phyloP scores from a whole-genome alignment of 2,113 vertebrate species.

The Nesogale talazaci region DNA sequence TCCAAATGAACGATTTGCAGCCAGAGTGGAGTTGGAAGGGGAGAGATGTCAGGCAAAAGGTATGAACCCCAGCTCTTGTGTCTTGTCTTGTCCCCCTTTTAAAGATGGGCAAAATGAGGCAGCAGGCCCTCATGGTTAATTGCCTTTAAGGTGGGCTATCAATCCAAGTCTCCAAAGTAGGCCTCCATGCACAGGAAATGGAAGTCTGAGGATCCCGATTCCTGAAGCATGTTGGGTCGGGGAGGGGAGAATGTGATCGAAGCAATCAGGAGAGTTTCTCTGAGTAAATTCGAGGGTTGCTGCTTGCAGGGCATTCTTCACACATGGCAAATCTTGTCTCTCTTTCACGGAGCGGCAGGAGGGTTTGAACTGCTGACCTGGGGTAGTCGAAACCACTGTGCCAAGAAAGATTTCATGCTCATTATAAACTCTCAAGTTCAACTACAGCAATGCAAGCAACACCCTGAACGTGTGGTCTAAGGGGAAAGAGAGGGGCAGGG shows the following conservation, averaged over 20 bases:
- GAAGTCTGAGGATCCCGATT: neutral
- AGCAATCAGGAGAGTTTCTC: neutral
- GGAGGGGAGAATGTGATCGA: neutral
- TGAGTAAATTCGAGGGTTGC: neutral
- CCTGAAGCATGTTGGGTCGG: neutral
- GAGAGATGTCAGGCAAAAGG: neutral
- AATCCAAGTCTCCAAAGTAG: neutral
- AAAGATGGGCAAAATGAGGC: neutral
- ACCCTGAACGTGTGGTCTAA: neutral
- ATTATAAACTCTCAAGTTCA: neutral
- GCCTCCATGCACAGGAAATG: neutral
- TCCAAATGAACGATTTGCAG: neutral
- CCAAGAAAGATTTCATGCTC: neutral
- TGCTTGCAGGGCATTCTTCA: neutral
- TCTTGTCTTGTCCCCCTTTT: neutral
- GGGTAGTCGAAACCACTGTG: no score
- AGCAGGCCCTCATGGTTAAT: neutral
- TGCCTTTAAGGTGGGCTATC: no score
- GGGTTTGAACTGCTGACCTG: no score
- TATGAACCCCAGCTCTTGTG: neutral
- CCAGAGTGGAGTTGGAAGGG: neutral
- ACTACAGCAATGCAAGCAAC: neutral
- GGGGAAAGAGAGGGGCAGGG: neutral
- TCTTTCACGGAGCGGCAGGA: no score
- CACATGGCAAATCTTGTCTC: no score